phyloP scores from a whole-genome alignment of 92 coral and sea anemone genomes.

The Epizoanthus fatuus region DNA sequence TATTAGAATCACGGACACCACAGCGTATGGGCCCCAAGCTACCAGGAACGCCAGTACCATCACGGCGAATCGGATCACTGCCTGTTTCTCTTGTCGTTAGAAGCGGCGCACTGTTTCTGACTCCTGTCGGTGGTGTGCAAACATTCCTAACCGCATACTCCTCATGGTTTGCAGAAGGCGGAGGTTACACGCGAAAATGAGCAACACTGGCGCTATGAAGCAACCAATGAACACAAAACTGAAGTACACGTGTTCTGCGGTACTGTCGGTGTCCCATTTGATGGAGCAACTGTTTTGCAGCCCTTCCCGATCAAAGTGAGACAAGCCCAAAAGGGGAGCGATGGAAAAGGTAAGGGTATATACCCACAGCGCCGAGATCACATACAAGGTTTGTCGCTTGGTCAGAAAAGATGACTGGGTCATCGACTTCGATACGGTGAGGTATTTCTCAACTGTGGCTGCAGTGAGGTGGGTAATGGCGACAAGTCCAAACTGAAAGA shows the following conservation, averaged over 20 bases:
- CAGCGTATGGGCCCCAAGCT: slow-evolving; percentile 66
- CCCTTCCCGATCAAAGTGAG: slow-evolving; percentile 71
- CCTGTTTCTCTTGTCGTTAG: slow-evolving; percentile 16
- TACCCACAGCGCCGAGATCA: slow-evolving; percentile 61
- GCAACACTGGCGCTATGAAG: slow-evolving; percentile 44
- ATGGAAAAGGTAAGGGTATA: slow-evolving; percentile 64
- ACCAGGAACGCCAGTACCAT: slow-evolving; percentile 28
- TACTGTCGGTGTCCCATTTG: slow-evolving; percentile 57
- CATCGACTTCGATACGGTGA: slow-evolving; percentile 64
- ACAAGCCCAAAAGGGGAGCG: slow-evolving; percentile 70
- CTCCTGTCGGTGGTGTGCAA: neutral
- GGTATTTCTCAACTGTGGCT: slow-evolving; percentile 73
- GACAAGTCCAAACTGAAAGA: slow-evolving; percentile 72
- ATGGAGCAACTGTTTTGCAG: slow-evolving; percentile 74
- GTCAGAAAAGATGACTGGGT: slow-evolving; percentile 47
- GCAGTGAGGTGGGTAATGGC: slow-evolving; percentile 70
- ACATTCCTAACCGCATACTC: slow-evolving; percentile 53
- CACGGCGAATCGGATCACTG: neutral
- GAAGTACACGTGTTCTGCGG: slow-evolving; percentile 64
- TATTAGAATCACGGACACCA: slow-evolving; percentile 43
- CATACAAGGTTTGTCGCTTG: slow-evolving; percentile 43
- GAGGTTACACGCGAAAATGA: neutral
- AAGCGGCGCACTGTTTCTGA: neutral
- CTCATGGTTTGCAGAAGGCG: slow-evolving; percentile 23
- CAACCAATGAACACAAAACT: slow-evolving; percentile 68